Conservation (phyloP, 2,113 vertebrate species). For the Eira barbara region DNA sequence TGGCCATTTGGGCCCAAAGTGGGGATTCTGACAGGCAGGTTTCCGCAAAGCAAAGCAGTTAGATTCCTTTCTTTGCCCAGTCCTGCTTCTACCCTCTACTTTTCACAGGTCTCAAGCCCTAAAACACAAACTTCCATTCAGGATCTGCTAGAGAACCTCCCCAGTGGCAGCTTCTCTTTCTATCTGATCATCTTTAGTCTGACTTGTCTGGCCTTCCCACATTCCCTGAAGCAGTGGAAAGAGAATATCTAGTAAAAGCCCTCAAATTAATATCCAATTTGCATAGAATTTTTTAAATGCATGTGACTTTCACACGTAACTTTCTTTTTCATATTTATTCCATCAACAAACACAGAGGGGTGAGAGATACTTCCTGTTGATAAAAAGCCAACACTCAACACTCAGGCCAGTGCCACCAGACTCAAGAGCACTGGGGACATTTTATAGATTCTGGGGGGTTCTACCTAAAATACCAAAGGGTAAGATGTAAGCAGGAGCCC, state of each 20-base stretch:
- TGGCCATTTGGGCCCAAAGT: background rate
- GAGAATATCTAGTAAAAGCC: background rate
- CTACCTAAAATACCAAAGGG: background rate
- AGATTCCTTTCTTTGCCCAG: background rate
- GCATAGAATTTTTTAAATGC: background rate
- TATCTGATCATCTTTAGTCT: background rate
- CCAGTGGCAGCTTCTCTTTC: background rate
- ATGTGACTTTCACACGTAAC: background rate
- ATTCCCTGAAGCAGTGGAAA: background rate
- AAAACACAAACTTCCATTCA: background rate
- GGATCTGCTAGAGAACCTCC: background rate
- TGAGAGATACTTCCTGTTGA: background rate
- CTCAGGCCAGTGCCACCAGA: background rate
- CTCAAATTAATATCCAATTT: background rate
- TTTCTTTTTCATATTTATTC: background rate
- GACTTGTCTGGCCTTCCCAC: background rate
- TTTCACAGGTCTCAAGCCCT: background rate
- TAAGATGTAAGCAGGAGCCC: background rate
- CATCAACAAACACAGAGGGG: background rate
- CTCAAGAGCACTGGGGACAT: background rate
- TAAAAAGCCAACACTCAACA: background rate
- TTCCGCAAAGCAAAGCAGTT: background rate
- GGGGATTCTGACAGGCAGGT: background rate
- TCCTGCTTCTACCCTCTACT: background rate
- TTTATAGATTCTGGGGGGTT: background rate